Evolutionary conservation across 2,113 vertebrate genomes (phyloP).

Genomic region (Arvicanthis niloticus): DNA sequence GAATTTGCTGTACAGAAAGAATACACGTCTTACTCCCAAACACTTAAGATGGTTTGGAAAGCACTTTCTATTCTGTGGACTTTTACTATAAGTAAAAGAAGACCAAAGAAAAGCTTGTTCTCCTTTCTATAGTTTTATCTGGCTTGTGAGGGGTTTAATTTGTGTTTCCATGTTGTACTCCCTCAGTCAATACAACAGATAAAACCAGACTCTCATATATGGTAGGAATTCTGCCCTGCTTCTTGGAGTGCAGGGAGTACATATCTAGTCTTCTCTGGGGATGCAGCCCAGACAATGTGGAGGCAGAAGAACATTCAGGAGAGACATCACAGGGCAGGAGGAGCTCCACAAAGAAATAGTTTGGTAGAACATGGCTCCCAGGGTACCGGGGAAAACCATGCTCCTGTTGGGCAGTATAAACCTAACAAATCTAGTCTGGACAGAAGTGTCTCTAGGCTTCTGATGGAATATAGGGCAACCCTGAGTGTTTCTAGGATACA

Average conservation of each 20-base stretch:
- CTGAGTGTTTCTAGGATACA: background rate
- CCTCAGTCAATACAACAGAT: too few species aligned
- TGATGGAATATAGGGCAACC: accelerated
- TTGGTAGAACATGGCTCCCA: background rate
- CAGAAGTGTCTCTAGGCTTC: background rate
- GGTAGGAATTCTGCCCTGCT: background rate
- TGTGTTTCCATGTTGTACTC: background rate
- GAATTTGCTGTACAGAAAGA: background rate
- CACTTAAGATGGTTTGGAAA: background rate
- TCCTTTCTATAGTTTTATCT: background rate
- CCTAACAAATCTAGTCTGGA: background rate
- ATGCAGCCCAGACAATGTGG: background rate
- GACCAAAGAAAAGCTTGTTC: background rate
- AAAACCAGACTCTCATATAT: background rate
- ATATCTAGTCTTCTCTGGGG: background rate
- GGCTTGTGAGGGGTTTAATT: too few species aligned
- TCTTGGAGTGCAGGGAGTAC: background rate
- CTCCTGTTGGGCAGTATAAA: background rate
- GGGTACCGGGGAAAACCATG: too few species aligned
- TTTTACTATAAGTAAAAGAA: background rate
- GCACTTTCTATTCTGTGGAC: background rate
- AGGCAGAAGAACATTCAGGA: background rate
- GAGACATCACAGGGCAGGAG: background rate
- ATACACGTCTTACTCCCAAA: background rate
- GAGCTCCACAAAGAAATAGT: background rate